Evolutionary conservation across 2,888 invertebrate species (phyloP), one percentile per base, ranked within the genome.

Genomic region (Halictus quadricinctus): DNA sequence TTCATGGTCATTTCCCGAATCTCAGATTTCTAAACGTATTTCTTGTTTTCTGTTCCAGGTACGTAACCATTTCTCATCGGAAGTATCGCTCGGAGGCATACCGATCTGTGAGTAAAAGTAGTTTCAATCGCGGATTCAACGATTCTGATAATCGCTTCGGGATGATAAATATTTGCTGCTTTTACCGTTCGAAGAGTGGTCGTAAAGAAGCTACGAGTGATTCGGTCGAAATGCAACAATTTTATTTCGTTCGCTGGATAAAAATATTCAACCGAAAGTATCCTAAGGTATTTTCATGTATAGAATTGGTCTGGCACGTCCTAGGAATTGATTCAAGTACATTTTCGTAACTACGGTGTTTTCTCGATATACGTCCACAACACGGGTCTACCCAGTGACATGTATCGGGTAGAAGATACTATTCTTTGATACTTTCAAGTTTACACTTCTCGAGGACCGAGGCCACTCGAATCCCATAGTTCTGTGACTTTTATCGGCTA

Each of bases 31-130:
- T 79, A 74, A 79, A 50, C 3, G 18, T 69, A 13, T 6, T 36
- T 43, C 12, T 25, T 7, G 21, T 66, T 86, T 83, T 88, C 15
- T 91, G 91, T 89, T 91, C 80, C 90, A 91, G 91, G 91, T 91
- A 91, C 80, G 91, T 90, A 84, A 18, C 1, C 15, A 69, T 36
- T 50, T 29, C 5, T 21, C 36, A n/a, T 12, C 18, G 41, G 69
- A 36, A 41, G 6, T 12, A n/a, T 50, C n/a, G 13, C 69, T 21
- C 41, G 21, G 21, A 41, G 21, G 10, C 18, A 8, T 54, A 54
- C 18, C 36, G 41, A 69, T 69, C 43, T 12, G 77, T 77, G 77
- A 77, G 77, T 77, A 48, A 43, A 76, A 64, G 25, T 66, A 60
- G 46, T 64, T 69, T 69, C 18, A 18, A n/a, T 41, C 4, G 41